Evolutionary conservation across 2,113 vertebrate genomes (phyloP), one percentile per base, ranked within the genome.

Genomic region (Saguinus imperator): DNA sequence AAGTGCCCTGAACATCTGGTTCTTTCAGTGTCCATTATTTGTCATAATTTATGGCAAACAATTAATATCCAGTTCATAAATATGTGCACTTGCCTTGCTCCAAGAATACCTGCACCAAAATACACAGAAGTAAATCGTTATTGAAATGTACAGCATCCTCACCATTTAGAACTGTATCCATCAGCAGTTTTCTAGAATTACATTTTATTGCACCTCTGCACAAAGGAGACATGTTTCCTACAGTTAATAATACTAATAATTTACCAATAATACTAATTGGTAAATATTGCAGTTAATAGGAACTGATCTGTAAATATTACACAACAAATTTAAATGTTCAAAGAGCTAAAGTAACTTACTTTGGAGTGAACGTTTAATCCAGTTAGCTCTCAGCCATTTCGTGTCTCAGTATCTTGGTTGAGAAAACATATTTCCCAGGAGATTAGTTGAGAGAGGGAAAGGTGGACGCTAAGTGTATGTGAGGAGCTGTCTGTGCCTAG

Each of bases 21-120:
- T 85, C 84, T 87, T 96, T 86, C 77, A 77, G 87, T 85, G 52
- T 61, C 55, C 66, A 84, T 94, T 89, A 32, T 95, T 50, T 96
- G 45, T 94, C 73, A 87, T 97, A 84, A 96, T 94, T 96, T 94
- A 97, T 68, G 61, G 89, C 82, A 88, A 97, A 96, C 29, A 94
- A 89, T 83, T 92, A 85, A 87, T 23, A 79, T 14, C 72, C 40
- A 83, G 55, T 32, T 94, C 84, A 94, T 45, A 83, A 94, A n/a
- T 13, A 21, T 82, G 14, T 77, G 45, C 55, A 64, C 95, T 91
- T 1, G 48, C 88, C 72, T 77, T 45, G 18, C 35, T 92, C 96
- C 90, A 95, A 97, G 61, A 96, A 87, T 96, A 94, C n/a, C 80
- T 82, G 87, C 8, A 86, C 75, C 84, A 89, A 97, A 96, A 96